Base-by-base conservation (phyloP, 2,113 vertebrate genomes). In the Lipotes vexillifer region DNA sequence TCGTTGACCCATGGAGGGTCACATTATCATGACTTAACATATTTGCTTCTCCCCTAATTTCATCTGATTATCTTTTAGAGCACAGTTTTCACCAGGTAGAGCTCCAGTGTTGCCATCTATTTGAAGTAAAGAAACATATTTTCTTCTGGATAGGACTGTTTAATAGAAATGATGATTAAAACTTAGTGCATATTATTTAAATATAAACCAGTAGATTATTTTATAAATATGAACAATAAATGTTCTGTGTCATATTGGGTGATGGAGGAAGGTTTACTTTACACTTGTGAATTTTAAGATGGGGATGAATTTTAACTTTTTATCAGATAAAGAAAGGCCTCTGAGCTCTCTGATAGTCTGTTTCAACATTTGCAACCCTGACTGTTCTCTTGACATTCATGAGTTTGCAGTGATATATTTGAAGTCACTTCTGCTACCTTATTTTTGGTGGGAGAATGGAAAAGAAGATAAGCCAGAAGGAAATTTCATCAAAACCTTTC, bases 401-500 rank as follows among this genome's bases (percentile, higher is more conserved):
- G 89, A 97, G 12, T 92, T 72, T 69, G 57, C 82, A 49, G n/a
- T 66, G 18, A 72, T 71, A 66, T 8, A 36, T 65, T 25, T 63
- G 15, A 38, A 29, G 6, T 41, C 29, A 86, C 57, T 55, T 82
- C 77, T 61, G 9, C 55, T 55, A 44, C 33, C 9, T 85, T 27
- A 65, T 66, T 88, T 92, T 92, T 93, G n/a, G 66, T 93, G 21
- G 9, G 29, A 87, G 10, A 82, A 66, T 68, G 3, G 25, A 88
- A 77, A 69, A 94, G n/a, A 88, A 94, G 18, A 65, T 71, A 77
- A 23, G 38, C 52, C 41, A 69, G 20, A 71, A 72, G 59, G 31
- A 78, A 90, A 78, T 95, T 82, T 93, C 33, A 72, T 71, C 25
- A 88, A n/a, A 87, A 75, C 36, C 31, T 97, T 81, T 88, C 82